phyloP scores from a whole-genome alignment of 2,797 vertebrate genomes.

The Microhierax caerulescens region DNA sequence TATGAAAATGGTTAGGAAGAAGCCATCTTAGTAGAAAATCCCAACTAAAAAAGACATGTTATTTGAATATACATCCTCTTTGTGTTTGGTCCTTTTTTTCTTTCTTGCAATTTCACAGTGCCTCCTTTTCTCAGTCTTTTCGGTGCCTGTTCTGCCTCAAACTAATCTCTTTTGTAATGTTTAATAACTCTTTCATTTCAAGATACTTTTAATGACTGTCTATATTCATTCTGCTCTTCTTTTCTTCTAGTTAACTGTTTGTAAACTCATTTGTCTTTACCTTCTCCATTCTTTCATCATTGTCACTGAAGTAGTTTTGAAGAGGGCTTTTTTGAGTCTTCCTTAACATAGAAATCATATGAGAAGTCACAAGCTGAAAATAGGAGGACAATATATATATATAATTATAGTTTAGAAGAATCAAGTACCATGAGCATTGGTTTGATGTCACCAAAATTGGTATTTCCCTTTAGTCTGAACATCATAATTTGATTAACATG shows the following conservation, averaged over 20 bases:
- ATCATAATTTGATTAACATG: neutral
- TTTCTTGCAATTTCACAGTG: slow-evolving; percentile 54
- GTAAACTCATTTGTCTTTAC: slow-evolving; percentile 39
- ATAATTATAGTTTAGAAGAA: neutral
- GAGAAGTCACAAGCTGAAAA: neutral
- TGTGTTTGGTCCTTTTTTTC: slow-evolving; percentile 19
- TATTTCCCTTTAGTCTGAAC: neutral
- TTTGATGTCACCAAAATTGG: neutral
- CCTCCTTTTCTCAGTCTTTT: slow-evolving; percentile 59
- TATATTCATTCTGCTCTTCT: slow-evolving; percentile 17
- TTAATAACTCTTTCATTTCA: slow-evolving; percentile 61
- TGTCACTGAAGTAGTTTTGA: neutral
- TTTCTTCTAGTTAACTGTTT: slow-evolving; percentile 57
- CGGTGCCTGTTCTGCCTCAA: slow-evolving; percentile 57
- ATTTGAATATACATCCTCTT: slow-evolving; percentile 36
- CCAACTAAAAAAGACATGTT: neutral
- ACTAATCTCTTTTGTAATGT: slow-evolving; percentile 75
- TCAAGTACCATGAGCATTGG: neutral
- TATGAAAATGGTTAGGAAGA: slow-evolving; percentile 53
- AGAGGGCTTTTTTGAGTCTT: neutral
- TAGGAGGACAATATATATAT: neutral
- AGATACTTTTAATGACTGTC: slow-evolving; percentile 34
- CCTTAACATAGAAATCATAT: neutral
- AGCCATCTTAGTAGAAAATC: slow-evolving; percentile 55
- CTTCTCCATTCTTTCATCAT: slow-evolving; percentile 35